Percentiles rank a stretch among this genome's conserved stretches.
Evolutionary conservation across 2,113 vertebrate genomes (phyloP).

Genomic region (Pterocles gutturalis): DNA sequence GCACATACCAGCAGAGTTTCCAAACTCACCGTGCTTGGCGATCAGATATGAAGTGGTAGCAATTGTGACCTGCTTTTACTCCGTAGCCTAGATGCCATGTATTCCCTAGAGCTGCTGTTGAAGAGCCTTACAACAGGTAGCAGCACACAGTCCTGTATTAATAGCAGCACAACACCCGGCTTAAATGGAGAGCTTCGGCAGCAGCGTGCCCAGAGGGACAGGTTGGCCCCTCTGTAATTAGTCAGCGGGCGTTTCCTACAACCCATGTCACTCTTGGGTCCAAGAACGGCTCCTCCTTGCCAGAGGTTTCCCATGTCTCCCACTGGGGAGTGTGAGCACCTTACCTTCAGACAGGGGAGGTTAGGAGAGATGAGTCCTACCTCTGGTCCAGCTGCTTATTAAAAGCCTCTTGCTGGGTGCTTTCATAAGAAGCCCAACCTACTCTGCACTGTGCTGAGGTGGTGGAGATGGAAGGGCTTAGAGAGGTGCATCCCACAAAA

Average conservation of each 20-base stretch:
- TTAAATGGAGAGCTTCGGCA: not conserved
- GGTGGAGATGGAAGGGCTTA: not conserved
- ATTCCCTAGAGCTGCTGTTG: not conserved
- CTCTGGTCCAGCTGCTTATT: not conserved
- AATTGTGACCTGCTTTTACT: not conserved
- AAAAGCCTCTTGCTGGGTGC: not conserved
- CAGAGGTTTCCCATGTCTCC: not conserved
- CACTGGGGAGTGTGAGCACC: not conserved
- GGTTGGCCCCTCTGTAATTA: not conserved
- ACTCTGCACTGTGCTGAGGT: not conserved
- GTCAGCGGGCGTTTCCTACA: not conserved
- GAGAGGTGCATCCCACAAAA: not conserved
- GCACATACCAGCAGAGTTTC: not conserved
- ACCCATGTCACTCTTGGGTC: not conserved
- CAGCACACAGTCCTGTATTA: not conserved
- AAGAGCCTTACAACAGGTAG: not conserved
- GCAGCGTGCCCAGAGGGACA: not conserved
- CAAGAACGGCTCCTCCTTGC: not conserved
- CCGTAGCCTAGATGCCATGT: not conserved
- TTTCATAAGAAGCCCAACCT: not conserved
- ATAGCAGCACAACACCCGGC: not conserved
- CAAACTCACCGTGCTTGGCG: rapidly evolving
- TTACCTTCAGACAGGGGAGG: not conserved
- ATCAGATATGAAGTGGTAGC: not conserved
- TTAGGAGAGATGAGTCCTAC: not conserved